Percentiles rank a stretch among this genome's conserved stretches.
Conservation (phyloP, 2,888 invertebrate genomes). For the Oscheius sp. region DNA sequence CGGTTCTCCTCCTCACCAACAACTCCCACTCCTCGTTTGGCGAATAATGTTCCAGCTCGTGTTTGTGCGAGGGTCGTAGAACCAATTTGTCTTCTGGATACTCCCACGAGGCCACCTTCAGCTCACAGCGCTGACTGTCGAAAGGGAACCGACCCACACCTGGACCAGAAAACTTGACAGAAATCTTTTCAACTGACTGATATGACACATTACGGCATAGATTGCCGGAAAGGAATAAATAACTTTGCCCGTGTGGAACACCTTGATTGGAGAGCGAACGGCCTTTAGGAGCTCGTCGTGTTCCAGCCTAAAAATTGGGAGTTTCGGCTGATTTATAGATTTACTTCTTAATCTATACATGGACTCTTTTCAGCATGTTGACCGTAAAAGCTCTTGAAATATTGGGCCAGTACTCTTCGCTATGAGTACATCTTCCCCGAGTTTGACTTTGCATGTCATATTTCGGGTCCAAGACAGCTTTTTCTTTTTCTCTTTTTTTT, state of each 20-base stretch:
- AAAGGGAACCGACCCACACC: constrained; percentile 64
- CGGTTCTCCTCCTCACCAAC: constrained; percentile 42
- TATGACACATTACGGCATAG: constrained; percentile 62
- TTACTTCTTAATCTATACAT: no score
- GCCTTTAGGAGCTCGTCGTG: constrained; percentile 59
- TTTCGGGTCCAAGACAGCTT: neutral
- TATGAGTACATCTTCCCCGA: no score
- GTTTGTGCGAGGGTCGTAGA: constrained; percentile 55
- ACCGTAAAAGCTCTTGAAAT: no score
- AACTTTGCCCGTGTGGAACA: constrained; percentile 57
- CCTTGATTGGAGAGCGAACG: constrained; percentile 61
- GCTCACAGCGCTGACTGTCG: constrained; percentile 62
- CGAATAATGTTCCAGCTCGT: constrained; percentile 57
- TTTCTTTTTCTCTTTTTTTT: neutral
- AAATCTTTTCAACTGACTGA: constrained; percentile 40
- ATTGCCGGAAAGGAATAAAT: constrained; percentile 64
- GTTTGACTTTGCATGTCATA: no score
- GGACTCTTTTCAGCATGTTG: no score
- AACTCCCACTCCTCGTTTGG: constrained; percentile 68
- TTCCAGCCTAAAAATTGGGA: constrained; percentile 52
- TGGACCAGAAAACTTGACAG: constrained; percentile 27
- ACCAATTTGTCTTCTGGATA: constrained; percentile 63
- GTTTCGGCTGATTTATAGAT: no score
- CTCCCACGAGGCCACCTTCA: constrained; percentile 67
- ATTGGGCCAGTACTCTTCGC: no score